A percentile compares a stretch with the other conserved stretches of the same genome.
Evolutionary conservation across 92 coral and sea anemone genomes (phyloP).

Genomic region (Epizoanthus fatuus): DNA sequence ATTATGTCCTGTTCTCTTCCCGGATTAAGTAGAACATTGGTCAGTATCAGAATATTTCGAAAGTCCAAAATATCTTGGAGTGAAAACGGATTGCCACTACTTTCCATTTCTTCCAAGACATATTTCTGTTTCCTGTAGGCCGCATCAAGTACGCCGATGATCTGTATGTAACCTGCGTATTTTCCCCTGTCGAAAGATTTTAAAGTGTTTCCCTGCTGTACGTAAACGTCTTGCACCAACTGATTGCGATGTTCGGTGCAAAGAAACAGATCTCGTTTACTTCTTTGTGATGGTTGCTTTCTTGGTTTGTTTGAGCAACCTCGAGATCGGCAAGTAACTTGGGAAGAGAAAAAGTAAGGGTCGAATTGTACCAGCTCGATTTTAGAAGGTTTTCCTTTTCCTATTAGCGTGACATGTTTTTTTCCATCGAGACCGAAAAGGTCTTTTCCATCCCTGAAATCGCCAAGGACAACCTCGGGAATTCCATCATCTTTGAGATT

Average conservation of each 20-base stretch:
- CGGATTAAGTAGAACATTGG: constrained; percentile 20
- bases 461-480: constrained; percentile 3
- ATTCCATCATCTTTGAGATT: background rate
- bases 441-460: background rate
- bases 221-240: background rate
- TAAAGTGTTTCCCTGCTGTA: background rate
- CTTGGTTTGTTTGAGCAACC: constrained; percentile 5
- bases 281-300: background rate
- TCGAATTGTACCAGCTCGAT: constrained; percentile 31
- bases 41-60: constrained; percentile 30
- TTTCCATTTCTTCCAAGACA: background rate
- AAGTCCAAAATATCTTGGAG: background rate
- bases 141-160: constrained; percentile 18
- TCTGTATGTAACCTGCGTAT: constrained; percentile 9
- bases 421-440: constrained; percentile 8
- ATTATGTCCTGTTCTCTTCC: background rate
- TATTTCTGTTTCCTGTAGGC: background rate
- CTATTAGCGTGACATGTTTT: constrained; percentile 1
- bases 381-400: constrained; percentile 8
- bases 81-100: background rate
- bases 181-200: background rate
- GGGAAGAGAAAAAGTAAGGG: constrained; percentile 26
- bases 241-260: constrained; percentile 17
- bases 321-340: constrained; percentile 3
- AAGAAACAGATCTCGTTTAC: constrained; percentile 22